Base-by-base conservation (phyloP, 2,113 vertebrate genomes). In the Tachysurus vachellii region DNA sequence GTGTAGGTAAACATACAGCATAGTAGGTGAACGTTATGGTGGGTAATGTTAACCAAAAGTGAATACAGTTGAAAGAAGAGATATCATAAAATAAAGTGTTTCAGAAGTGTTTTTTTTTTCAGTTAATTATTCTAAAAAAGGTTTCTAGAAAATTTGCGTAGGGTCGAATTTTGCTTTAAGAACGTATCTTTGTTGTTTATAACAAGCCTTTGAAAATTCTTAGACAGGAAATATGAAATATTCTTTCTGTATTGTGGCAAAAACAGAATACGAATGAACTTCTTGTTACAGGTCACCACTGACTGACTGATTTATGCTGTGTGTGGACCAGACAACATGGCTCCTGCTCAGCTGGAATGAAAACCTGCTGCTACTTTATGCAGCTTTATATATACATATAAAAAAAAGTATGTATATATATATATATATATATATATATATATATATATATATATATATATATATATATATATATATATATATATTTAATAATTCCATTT, bases 311-410 rank as follows among this genome's bases (percentile, higher is more conserved):
- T 79, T 79, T 56, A 80, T 44, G 13, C 86, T 62, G 59, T 31
- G 44, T 84, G 71, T n/a, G n/a, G 76, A 87, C 85, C 44, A 75
- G 88, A 80, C 85, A 84, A 70, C 82, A 75, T 1, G 56, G 53
- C 76, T 56, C 76, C 50, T 79, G 7, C 50, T 79, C 53, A 11
- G n/a, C 17, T 31, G n/a, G 50, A 79, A 79, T 17, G 16, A 79
- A 79, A 56, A 50, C 44, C 50, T 54, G 13, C 47, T 14, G 75
- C 5, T 53, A 75, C 4, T 50, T n/a, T n/a, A 26, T 31, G 12
- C 4, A 12, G 36, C n/a, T n/a, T n/a, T 36, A 36, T 36, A 36
- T 36, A 36, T 50, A 50, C 0, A 50, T 50, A 50, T 50, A 50
- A n/a, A n/a, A n/a, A n/a, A n/a, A n/a, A n/a, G n/a, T n/a, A n/a